Evolutionary conservation across 2,113 vertebrate species (phyloP).

Genomic region (Hylia prasina): DNA sequence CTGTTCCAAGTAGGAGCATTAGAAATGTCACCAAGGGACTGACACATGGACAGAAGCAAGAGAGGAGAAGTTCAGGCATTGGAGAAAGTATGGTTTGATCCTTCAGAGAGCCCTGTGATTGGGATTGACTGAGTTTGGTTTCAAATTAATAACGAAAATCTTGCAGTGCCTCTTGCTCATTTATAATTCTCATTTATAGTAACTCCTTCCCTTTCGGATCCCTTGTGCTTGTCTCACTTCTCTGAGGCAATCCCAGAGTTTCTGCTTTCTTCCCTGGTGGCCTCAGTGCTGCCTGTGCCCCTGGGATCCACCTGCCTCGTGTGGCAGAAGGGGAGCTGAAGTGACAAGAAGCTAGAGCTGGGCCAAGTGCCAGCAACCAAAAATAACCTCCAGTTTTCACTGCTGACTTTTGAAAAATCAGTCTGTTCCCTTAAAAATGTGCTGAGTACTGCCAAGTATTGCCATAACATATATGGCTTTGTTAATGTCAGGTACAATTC

Average conservation of each 20-base stretch:
- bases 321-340: not conserved
- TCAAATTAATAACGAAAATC: not conserved
- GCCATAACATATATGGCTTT: not conserved
- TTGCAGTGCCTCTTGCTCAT: not conserved
- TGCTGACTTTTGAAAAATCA: not conserved
- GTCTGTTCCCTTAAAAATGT: not conserved
- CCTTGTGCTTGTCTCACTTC: not conserved
- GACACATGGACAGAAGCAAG: not conserved
- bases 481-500: not conserved
- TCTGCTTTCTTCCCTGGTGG: not conserved
- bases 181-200: too few relatives aligned
- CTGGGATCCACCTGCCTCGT: not conserved
- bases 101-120: not conserved
- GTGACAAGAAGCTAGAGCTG: not conserved
- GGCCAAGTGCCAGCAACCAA: not conserved
- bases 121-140: not conserved
- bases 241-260: not conserved
- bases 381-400: slow-evolving; percentile 9
- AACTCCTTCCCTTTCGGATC: not conserved
- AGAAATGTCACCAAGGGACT: not conserved
- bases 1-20: not conserved
- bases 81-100: not conserved
- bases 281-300: not conserved
- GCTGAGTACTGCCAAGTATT: not conserved
- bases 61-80: not conserved